Evolutionary conservation across 2,888 invertebrate genomes (phyloP), one percentile per base, ranked within the genome.

Genomic region (Tubulanus polymorphus): DNA sequence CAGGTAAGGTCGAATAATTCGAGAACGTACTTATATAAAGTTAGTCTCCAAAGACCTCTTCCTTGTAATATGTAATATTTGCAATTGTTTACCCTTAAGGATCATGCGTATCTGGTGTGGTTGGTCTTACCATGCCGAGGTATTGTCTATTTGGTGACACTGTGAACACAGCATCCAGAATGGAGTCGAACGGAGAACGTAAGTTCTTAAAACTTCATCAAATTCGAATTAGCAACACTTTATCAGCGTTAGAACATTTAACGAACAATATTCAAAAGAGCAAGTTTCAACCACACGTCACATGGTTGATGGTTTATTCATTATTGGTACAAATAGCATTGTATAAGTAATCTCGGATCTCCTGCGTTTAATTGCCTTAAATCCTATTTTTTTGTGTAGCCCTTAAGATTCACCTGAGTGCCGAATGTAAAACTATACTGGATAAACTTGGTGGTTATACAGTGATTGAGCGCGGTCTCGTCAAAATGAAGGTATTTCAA

Each of bases 61-160:
- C 35, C 35, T n/a, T n/a, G 35, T 10, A 32, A 32, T 32, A 32
- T 32, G 35, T n/a, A 32, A 10, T 12, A n/a, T 32, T n/a, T 32
- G 35, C n/a, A 32, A 32, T 32, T 32, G n/a, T 32, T n/a, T 5
- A 20, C 15, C 6, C 23, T 8, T 8, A 18, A 41, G 91, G 93
- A 6, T 91, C 92, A 0, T 92, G 92, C 15, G 93, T 93, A 71
- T 92, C 93, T 0, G 93, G 93, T 1, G 93, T 93, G 0, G 93
- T 93, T 0, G 93, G 93, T 0, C 80, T 90, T 3, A 93, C 93
- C 81, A 93, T 93, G 93, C 93, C 93, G 0, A 83, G 93, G 47
- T 93, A 92, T 72, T 93, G 93, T 71, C 81, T 93, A 2, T 93
- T 93, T 71, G 93, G 93, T 0, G 93, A 93, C 73, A 93, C 93